Evolutionary conservation across 2,888 invertebrate genomes (phyloP).

Genomic region (Druceiella hillmani): DNA sequence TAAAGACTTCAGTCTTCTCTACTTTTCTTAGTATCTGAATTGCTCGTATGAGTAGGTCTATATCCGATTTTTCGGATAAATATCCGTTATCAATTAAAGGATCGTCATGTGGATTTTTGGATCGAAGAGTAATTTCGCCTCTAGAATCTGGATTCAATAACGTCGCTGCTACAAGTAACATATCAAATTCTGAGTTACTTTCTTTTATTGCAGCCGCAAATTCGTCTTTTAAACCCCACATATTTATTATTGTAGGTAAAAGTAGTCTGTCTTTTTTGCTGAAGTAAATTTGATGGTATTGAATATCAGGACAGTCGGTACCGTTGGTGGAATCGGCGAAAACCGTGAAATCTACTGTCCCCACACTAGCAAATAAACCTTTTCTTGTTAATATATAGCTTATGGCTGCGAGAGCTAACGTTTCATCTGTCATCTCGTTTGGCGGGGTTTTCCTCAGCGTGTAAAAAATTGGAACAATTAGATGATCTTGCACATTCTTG

Average conservation of each 20-base stretch:
- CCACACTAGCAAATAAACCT: conserved; percentile 42
- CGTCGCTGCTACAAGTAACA: conserved; percentile 36
- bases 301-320: conserved; percentile 44
- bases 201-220: conserved; percentile 28
- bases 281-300: conserved; percentile 38
- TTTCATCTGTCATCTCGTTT: conserved; percentile 24
- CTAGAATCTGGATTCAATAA: conserved; percentile 47
- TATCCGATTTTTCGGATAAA: conserved; percentile 50
- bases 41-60: conserved; percentile 37
- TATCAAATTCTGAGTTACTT: conserved; percentile 30
- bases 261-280: conserved; percentile 28
- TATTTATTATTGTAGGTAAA: conserved; percentile 27
- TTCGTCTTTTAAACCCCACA: conserved; percentile 30
- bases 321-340: conserved; percentile 44
- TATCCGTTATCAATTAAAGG: conserved; percentile 59
- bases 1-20: conserved; percentile 36
- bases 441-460: conserved; percentile 27
- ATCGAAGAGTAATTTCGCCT: conserved; percentile 50
- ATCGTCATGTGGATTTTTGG: conserved; percentile 44
- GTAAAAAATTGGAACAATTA: conserved; percentile 31
- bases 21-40: conserved; percentile 35
- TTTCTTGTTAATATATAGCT: conserved; percentile 44
- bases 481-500: conserved; percentile 48
- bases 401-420: conserved; percentile 31
- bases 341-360: conserved; percentile 41